These are phyloP conservation scores for Osmoderma eremita DNA, from an alignment of 2,888 invertebrate species.

Conservation along the genomic window DNA sequence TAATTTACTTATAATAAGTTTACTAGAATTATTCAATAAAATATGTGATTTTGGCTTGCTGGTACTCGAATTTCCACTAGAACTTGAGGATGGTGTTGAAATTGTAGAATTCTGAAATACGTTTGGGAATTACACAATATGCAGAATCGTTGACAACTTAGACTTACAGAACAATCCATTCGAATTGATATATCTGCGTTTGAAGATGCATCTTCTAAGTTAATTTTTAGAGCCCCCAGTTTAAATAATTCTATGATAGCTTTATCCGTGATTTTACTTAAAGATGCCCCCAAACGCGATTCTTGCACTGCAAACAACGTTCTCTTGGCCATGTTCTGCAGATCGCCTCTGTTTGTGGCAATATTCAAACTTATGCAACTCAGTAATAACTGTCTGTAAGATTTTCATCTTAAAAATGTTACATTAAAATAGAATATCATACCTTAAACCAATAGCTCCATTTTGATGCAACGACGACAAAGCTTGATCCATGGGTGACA, in stretches of 20 bases:
- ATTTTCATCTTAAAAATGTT: constrained; percentile 6
- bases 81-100: constrained; percentile 4
- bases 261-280: constrained; percentile 63
- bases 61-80: constrained; percentile 2
- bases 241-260: constrained; percentile 64
- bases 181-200: constrained; percentile 24
- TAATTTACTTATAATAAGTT: constrained; percentile 71
- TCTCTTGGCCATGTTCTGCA: constrained; percentile 67
- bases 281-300: constrained; percentile 60
- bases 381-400: constrained; percentile 69
- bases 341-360: constrained; percentile 66
- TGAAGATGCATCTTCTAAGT: neutral
- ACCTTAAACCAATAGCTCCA: constrained; percentile 67
- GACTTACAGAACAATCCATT: constrained; percentile 30
- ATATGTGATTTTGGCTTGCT: constrained; percentile 49
- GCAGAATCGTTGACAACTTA: neutral
- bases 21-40: constrained; percentile 61
- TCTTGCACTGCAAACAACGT: constrained; percentile 77
- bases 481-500: constrained; percentile 75
- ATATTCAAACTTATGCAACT: constrained; percentile 75
- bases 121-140: neutral
- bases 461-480: constrained; percentile 69
- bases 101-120: constrained; percentile 20
- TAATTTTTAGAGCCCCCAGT: constrained; percentile 61
- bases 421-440: constrained; percentile 10